These are phyloP conservation scores for Xanthostigma xanthostigma DNA, from an alignment of 2,888 invertebrate species.

Conservation along the genomic window DNA sequence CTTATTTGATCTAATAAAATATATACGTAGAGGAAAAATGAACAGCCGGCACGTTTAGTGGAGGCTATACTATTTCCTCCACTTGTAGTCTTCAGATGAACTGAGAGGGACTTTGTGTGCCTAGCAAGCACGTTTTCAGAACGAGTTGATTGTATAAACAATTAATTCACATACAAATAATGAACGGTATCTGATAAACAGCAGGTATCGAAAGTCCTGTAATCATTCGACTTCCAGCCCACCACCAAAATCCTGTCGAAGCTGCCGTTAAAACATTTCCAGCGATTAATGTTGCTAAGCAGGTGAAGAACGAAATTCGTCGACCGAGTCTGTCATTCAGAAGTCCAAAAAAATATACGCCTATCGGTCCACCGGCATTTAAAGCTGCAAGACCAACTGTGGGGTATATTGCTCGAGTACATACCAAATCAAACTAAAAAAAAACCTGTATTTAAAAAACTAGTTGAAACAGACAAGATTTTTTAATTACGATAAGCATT, in stretches of 20 bases:
- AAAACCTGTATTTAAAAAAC: slow-evolving; percentile 4
- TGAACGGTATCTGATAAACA: slow-evolving; percentile 87
- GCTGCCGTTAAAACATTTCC: slow-evolving; percentile 70
- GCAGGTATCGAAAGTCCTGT: slow-evolving; percentile 89
- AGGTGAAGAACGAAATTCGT: slow-evolving; percentile 71
- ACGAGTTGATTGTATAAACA: no score
- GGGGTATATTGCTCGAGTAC: slow-evolving; percentile 73
- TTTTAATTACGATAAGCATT: background rate
- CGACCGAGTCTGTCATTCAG: slow-evolving; percentile 79
- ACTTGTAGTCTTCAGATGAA: no score
- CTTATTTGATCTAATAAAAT: no score
- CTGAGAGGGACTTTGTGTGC: no score
- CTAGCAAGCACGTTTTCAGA: no score
- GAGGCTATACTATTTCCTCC: no score
- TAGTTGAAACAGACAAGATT: background rate
- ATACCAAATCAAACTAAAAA: slow-evolving; percentile 78
- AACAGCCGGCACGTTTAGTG: no score
- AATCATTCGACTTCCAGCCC: slow-evolving; percentile 64
- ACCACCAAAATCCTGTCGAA: slow-evolving; percentile 65
- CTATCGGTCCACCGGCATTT: slow-evolving; percentile 78
- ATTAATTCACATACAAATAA: slow-evolving; percentile 58
- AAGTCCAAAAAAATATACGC: slow-evolving; percentile 75
- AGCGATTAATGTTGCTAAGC: slow-evolving; percentile 62
- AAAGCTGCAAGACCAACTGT: slow-evolving; percentile 73
- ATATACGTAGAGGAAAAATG: no score